Evolutionary conservation across 2,888 invertebrate species (phyloP), one percentile per base, ranked within the genome.

Genomic region (Chaetogeoica ovagalla): DNA sequence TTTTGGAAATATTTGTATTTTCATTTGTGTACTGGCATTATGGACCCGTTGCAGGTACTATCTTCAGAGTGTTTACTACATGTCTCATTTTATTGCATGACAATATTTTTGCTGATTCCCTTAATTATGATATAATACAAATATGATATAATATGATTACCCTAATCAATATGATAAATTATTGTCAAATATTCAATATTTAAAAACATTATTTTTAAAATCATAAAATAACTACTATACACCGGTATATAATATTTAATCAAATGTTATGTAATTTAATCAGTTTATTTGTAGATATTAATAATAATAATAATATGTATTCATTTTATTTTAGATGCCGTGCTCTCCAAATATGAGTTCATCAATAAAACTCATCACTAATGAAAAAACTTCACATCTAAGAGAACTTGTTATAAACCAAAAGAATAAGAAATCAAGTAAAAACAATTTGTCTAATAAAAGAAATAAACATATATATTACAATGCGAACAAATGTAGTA

Each of bases 391-490:
- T 43, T 39, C 39, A 57, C 79, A 79, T 43, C 11, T 79, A 1
- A 65, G 70, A 63, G 39, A 79, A 39, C 63, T 79, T n/a, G 43
- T 79, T 23, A 1, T 43, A 0, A 79, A 65, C 23, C 79, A 79
- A 71, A 79, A 71, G n/a, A 52, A n/a, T 15, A 71, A 79, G 57
- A 71, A n/a, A 30, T 19, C 8, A 0, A 30, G 21, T 43, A 71
- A 9, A 79, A 57, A 30, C 13, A 13, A 48, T 52, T 19, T 5
- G n/a, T 1, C 19, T 0, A 0, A 0, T 9, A 8, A 1, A 43
- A 65, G 23, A 6, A 0, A 13, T 21, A 11, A 21, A 7, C 21
- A 9, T 8, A 59, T 23, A 2, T 59, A 48, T 48, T 13, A 48
- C 1, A 48, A 15, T 48, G 13, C 13, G 3, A 48, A 11, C 11